phyloP scores from a whole-genome alignment of 92 coral and sea anemone genomes.

The Porites cylindrica region DNA sequence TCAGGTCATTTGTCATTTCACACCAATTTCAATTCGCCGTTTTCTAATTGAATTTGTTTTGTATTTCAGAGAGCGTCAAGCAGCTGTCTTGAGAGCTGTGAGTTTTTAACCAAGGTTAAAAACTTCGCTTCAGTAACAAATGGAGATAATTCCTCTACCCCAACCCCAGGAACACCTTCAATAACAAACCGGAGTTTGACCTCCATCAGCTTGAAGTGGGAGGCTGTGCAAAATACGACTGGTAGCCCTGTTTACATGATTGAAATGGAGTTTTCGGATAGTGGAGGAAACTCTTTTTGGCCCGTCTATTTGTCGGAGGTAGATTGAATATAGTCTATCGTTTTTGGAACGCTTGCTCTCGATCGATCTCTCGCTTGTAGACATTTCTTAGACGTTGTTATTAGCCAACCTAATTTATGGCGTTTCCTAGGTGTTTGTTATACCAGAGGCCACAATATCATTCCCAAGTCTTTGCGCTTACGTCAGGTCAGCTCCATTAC shows the following conservation, averaged over 20 bases:
- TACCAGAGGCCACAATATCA: conserved; percentile 10
- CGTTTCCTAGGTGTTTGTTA: neutral
- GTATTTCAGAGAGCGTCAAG: neutral
- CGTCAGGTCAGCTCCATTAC: neutral
- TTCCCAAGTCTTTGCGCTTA: neutral
- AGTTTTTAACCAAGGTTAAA: neutral
- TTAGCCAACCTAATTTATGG: neutral
- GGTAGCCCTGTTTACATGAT: conserved; percentile 30
- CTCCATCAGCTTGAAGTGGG: conserved; percentile 34
- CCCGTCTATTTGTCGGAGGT: conserved; percentile 18
- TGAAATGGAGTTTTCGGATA: neutral
- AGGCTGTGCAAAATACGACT: conserved; percentile 9
- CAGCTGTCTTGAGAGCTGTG: conserved; percentile 27
- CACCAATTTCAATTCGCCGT: neutral
- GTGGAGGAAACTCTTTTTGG: neutral
- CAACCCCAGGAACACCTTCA: neutral
- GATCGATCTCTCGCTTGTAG: neutral
- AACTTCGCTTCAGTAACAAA: conserved; percentile 4
- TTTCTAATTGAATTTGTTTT: too few relatives aligned
- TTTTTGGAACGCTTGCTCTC: neutral
- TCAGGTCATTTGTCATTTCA: neutral
- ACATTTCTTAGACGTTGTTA: neutral
- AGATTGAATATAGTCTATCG: neutral
- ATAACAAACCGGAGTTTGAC: neutral
- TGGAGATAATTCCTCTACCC: conserved; percentile 10